Conservation (phyloP, 92 coral and sea anemone genomes). For the Epizoanthus ramosus region DNA sequence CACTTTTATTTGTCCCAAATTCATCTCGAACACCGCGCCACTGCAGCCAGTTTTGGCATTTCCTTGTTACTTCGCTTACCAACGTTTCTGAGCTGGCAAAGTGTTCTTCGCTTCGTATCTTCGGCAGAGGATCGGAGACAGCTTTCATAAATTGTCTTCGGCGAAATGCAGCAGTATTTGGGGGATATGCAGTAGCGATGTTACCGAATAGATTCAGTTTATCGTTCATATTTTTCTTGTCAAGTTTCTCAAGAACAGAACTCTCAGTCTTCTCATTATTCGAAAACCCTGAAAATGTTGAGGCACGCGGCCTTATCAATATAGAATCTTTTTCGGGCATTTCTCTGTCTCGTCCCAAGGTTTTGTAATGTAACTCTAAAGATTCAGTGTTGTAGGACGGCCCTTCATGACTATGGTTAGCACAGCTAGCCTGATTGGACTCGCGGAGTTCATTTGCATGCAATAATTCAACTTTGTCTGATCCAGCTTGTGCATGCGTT, state of each 20-base stretch:
- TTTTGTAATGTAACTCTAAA: not conserved
- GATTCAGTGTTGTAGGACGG: not conserved
- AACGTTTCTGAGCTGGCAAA: not conserved
- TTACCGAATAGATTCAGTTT: not conserved
- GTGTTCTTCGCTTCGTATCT: not conserved
- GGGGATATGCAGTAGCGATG: not conserved
- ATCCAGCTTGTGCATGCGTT: not conserved
- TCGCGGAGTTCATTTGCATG: conserved; percentile 1
- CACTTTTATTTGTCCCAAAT: not conserved
- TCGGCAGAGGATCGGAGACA: not conserved
- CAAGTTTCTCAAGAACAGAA: not conserved
- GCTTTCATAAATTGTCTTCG: conserved; percentile 1
- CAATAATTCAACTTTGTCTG: not conserved
- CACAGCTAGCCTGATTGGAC: not conserved
- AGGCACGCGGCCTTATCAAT: not conserved
- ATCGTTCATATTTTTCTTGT: not conserved
- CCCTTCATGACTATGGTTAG: not conserved
- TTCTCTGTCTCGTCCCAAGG: not conserved
- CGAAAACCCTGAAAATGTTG: conserved; percentile 20
- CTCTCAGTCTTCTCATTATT: not conserved
- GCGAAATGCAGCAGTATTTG: conserved; percentile 1
- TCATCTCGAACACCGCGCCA: conserved; percentile 7
- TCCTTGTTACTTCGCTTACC: not conserved
- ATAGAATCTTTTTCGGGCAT: not conserved
- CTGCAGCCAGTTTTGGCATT: conserved; percentile 9